These are phyloP conservation scores for Tachina lurida DNA, from an alignment of 2,888 invertebrate species.

Conservation along the genomic window DNA sequence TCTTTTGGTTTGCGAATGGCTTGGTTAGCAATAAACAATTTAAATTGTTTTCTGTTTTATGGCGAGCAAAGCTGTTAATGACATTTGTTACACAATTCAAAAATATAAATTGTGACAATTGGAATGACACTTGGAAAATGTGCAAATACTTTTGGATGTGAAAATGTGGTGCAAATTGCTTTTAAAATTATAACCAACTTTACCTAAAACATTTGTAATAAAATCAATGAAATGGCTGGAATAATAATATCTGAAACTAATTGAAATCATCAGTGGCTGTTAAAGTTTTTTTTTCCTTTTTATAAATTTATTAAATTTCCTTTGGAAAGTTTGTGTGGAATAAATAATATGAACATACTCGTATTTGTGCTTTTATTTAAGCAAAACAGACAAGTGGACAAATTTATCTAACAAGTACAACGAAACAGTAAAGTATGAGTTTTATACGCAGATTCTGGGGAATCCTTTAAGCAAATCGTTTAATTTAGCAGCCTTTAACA, in stretches of 20 bases:
- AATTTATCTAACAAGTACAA: too few relatives aligned
- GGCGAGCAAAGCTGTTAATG: conserved; percentile 53
- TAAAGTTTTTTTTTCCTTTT: too few relatives aligned
- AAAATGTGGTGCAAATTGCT: background rate
- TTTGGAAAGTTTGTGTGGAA: too few relatives aligned
- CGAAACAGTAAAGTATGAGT: too few relatives aligned
- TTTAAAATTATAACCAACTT: background rate
- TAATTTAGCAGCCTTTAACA: too few relatives aligned
- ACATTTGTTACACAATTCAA: conserved; percentile 48
- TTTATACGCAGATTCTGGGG: too few relatives aligned
- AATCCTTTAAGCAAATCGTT: too few relatives aligned
- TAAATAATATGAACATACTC: too few relatives aligned
- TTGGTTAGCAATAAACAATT: conserved; percentile 25
- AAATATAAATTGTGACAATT: conserved; percentile 17
- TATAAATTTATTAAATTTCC: too few relatives aligned
- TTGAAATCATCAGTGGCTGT: too few relatives aligned
- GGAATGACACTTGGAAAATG: conserved; percentile 6
- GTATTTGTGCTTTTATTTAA: too few relatives aligned
- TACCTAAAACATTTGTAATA: conserved; percentile 16
- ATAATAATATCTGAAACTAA: background rate
- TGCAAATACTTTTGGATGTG: background rate
- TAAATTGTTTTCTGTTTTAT: conserved; percentile 51
- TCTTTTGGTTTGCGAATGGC: conserved; percentile 11
- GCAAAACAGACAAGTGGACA: too few relatives aligned
- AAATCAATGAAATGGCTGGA: background rate